These are phyloP conservation scores for Gymnogyps californianus DNA, from an alignment of 2,113 vertebrate genomes.

Conservation along the genomic window DNA sequence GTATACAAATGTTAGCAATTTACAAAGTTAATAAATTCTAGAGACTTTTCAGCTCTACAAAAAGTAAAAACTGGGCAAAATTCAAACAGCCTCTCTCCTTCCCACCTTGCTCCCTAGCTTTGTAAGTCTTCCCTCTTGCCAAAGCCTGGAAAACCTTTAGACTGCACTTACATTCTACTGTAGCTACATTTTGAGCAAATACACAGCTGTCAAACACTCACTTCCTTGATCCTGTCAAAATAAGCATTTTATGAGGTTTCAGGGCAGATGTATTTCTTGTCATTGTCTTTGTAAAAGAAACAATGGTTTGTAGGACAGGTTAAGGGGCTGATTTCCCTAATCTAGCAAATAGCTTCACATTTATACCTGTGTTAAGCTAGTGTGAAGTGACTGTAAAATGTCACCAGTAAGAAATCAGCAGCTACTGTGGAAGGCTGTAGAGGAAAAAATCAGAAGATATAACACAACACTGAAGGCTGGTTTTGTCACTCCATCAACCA, in stretches of 20 bases:
- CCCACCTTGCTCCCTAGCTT: neutral
- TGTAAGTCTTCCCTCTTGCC: neutral
- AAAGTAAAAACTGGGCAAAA: neutral
- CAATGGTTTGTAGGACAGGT: rapidly evolving
- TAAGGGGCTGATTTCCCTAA: neutral
- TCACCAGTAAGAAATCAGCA: neutral
- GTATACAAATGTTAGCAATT: neutral
- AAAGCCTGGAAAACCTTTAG: neutral
- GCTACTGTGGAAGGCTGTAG: neutral
- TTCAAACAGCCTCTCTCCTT: neutral
- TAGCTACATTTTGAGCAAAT: neutral
- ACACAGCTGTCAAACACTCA: neutral
- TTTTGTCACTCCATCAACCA: neutral
- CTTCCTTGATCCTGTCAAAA: neutral
- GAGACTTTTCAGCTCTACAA: neutral
- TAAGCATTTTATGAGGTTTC: neutral
- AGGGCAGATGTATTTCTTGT: neutral
- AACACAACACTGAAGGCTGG: neutral
- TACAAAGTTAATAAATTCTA: neutral
- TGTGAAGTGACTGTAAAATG: neutral
- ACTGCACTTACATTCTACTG: neutral
- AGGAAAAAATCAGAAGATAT: neutral
- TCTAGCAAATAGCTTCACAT: neutral
- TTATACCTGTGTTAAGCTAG: neutral
- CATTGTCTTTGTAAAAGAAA: neutral